Evolutionary conservation across 2,797 vertebrate species (phyloP), one percentile per base, ranked within the genome.

Genomic region (Ctenopoma kingsleyae): DNA sequence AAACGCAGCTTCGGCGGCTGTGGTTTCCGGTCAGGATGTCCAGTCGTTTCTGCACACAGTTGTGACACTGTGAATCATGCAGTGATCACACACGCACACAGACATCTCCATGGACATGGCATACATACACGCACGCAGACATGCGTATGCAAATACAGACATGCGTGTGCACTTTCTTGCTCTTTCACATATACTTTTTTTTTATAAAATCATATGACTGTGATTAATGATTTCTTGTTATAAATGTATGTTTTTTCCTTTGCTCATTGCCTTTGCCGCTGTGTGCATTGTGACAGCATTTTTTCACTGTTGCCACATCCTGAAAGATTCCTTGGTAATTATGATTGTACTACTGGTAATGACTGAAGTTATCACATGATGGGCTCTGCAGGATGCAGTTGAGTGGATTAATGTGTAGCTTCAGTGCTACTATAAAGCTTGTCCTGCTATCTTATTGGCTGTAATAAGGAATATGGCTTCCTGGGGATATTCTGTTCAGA

Each of bases 11-110:
- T 40, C 25, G 74, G 76, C 78, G 79, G 88, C 87, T 83, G 93
- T 77, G 94, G 92, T 94, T 94, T 94, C 93, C 92, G 90, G 27
- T 93, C 91, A 93, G 92, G 91, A 93, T 91, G 91, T 92, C 89
- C 92, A 93, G 83, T 91, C 67, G 72, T 87, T 91, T 77, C 84
- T 93, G 85, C n/a, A 77, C 81, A 74, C 78, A 62, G 92, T 93
- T 92, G 91, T 93, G 91, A 93, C 92, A 92, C 83, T 52, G 76
- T 93, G 91, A 93, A 90, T 92, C 90, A 92, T 84, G 85, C 83
- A 77, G 78, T 5, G 76, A 82, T 85, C 88, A 90, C 86, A 83
- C 89, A 87, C 78, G 67, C 72, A 88, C 75, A 79, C 58, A 62
- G 58, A 62, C 52, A 32, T 86, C 64, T 83, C 78, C 89, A 84